phyloP scores from a whole-genome alignment of 2,113 vertebrate genomes.

The Petrocephalus zakoni region DNA sequence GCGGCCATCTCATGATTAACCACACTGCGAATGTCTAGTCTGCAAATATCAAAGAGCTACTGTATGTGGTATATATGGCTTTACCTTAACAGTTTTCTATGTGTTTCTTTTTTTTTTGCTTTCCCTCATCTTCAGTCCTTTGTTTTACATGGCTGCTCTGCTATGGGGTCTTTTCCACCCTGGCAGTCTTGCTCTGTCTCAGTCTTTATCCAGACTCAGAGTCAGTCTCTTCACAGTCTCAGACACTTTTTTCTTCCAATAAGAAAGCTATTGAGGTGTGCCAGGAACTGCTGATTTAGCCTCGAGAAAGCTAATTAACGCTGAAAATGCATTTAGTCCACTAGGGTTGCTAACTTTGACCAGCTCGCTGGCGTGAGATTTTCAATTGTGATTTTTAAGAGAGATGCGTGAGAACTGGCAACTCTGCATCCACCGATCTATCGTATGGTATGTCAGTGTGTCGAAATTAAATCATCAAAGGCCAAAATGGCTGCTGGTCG shows the following conservation, averaged over 20 bases:
- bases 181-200: background rate
- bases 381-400: too few species aligned
- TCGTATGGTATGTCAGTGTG: background rate
- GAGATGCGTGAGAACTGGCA: too few species aligned
- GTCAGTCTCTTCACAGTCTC: background rate
- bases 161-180: background rate
- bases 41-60: too few species aligned
- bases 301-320: background rate
- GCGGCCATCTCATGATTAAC: too few species aligned
- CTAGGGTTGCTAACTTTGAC: background rate
- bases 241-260: background rate
- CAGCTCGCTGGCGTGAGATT: too few species aligned
- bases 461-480: background rate
- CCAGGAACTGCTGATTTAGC: too few species aligned
- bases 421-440: background rate
- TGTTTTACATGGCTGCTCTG: background rate
- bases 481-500: background rate
- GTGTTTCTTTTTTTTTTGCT: too few species aligned
- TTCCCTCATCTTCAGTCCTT: background rate
- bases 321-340: background rate
- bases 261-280: background rate
- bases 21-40: too few species aligned
- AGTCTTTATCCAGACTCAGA: background rate
- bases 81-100: too few species aligned
- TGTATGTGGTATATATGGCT: too few species aligned